Evolutionary conservation across 2,888 invertebrate species (phyloP), one percentile per base, ranked within the genome.

Genomic region (Tachina lurida): DNA sequence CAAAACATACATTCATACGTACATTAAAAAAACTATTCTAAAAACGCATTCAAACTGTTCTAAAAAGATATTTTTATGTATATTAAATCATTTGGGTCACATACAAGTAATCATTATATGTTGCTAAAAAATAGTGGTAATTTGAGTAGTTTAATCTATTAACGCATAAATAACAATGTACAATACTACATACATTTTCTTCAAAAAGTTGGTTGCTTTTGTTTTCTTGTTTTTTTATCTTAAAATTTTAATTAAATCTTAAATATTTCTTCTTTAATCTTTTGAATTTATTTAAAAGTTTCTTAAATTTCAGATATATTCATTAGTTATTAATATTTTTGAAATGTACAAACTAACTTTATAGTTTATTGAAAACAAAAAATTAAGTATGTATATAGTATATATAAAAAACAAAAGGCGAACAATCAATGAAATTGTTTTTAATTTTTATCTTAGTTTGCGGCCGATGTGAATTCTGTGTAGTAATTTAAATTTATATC

Each of bases 281-380:
- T 67, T 83, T 84, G n/a, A 52, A 84, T 87, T 88, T 86, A 88
- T 82, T 76, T 81, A 78, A 71, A 75, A 82, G 83, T 80, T 84
- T 76, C 86, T 87, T 88, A 63, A 83, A 88, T 88, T 73, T 31
- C 2, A 31, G 31, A 31, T 31, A 31, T 31, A 17, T 17, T 73
- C 31, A 10, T 49, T 41, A 13, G 15, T 54, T 41, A 54, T 43
- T 19, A 89, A 90, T 90, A 89, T 88, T 89, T 88, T 89, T 91
- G 89, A 86, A 90, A 89, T 91, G 89, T 91, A 91, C 91, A 91
- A 89, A 90, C 90, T 91, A 91, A 89, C 76, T 90, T 89, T 87
- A 85, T 58, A 75, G 67, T 77, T 86, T 81, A 87, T 83, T 84
- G 73, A 84, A 87, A 68, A 54, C 3, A 22, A 43, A 60, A 49